Conservation (phyloP, 2,888 invertebrate genomes). For the Monochamus alternatus region DNA sequence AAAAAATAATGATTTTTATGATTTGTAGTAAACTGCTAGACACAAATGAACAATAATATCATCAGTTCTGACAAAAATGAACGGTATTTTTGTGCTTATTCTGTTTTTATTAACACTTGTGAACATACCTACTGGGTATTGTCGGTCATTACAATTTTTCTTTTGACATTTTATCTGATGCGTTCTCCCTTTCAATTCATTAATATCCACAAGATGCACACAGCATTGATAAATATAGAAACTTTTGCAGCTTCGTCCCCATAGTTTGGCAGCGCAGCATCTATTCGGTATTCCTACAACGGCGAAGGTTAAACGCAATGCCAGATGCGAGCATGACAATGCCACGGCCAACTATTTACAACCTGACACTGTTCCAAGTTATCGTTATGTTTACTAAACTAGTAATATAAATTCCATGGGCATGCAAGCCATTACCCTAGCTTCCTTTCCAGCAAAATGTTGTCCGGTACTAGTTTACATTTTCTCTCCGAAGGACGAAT, state of each 20-base stretch:
- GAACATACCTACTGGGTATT: too few relatives aligned
- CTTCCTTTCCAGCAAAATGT: conserved; percentile 34
- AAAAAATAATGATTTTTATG: too few relatives aligned
- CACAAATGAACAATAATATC: too few relatives aligned
- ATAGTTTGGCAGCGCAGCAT: conserved; percentile 40
- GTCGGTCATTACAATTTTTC: too few relatives aligned
- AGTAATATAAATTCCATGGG: conserved; percentile 47
- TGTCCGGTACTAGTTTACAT: neutral
- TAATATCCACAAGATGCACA: neutral
- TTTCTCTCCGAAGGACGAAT: neutral
- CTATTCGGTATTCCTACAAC: conserved; percentile 47
- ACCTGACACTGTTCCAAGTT: conserved; percentile 60
- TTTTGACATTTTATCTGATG: too few relatives aligned
- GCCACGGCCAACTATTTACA: conserved; percentile 62
- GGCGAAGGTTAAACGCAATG: conserved; percentile 54
- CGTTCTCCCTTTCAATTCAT: too few relatives aligned
- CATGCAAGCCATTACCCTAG: conserved; percentile 36
- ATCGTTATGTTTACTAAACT: conserved; percentile 51
- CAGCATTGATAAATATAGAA: neutral
- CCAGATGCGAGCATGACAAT: conserved; percentile 58
- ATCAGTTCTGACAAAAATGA: too few relatives aligned
- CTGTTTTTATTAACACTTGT: too few relatives aligned
- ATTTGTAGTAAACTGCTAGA: too few relatives aligned
- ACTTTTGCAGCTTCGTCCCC: conserved; percentile 8
- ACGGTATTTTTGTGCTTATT: too few relatives aligned